A percentile compares a stretch with the other conserved stretches of the same genome.
These are phyloP conservation scores for Sylvietta virens DNA, from an alignment of 2,113 vertebrate genomes.

Conservation along the genomic window DNA sequence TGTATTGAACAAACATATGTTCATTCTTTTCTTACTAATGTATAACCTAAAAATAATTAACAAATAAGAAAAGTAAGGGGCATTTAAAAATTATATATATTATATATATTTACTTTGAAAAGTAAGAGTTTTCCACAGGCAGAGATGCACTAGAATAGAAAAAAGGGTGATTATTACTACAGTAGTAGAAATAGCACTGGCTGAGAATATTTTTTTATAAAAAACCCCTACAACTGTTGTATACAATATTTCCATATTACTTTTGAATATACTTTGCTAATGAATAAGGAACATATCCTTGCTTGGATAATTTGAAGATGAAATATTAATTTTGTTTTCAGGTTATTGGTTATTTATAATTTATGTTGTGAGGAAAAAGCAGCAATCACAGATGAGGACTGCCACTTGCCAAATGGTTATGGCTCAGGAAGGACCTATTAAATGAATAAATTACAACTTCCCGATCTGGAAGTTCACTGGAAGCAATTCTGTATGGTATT, in stretches of 20 bases:
- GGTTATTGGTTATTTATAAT: conserved; percentile 35
- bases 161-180: background rate
- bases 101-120: background rate
- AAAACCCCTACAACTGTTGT: background rate
- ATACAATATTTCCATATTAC: background rate
- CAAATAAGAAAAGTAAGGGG: background rate
- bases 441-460: conserved; percentile 38
- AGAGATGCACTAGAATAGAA: background rate
- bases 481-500: background rate
- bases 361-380: background rate
- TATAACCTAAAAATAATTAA: background rate
- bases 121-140: background rate
- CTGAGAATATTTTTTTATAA: background rate
- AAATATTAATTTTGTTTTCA: conserved; percentile 34
- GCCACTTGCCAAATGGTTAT: background rate
- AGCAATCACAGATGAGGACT: background rate
- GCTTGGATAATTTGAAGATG: background rate
- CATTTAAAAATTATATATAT: background rate
- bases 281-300: background rate
- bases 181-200: background rate
- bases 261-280: background rate
- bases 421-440: conserved; percentile 13
- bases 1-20: background rate
- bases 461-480: background rate
- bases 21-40: background rate